Evolutionary conservation across 2,888 invertebrate genomes (phyloP).

Genomic region (Cephus spinipes): DNA sequence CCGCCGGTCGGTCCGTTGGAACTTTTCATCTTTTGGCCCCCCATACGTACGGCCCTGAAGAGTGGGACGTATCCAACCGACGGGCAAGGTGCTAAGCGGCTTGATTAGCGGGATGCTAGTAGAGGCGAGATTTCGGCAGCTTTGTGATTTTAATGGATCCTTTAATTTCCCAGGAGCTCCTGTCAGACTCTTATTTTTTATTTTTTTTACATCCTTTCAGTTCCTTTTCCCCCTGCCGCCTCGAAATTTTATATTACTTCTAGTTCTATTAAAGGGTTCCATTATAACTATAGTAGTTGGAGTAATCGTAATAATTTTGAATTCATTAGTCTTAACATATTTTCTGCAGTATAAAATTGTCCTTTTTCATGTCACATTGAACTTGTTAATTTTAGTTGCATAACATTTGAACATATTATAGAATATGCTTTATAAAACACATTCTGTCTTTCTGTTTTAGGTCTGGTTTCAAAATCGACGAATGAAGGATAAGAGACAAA

Average conservation of each 20-base stretch:
- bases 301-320: not conserved
- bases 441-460: constrained; percentile 67
- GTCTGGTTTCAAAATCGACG: constrained; percentile 98
- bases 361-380: not conserved
- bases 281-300: not conserved
- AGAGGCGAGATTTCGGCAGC: constrained; percentile 12
- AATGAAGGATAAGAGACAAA: constrained; percentile 97
- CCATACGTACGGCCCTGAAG: not conserved
- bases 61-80: not conserved
- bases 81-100: constrained; percentile 47
- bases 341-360: too few relatives aligned
- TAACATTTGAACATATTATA: not conserved
- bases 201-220: not conserved
- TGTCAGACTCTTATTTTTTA: not conserved
- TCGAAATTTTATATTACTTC: not conserved
- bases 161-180: not conserved
- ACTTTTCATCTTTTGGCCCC: not conserved
- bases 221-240: not conserved
- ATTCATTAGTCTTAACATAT: not conserved
- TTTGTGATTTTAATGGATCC: constrained; percentile 8
- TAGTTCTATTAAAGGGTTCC: not conserved
- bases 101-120: constrained; percentile 42
- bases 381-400: not conserved
- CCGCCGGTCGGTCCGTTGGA: constrained; percentile 1
- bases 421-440: not conserved